Evolutionary conservation across 1,140 invertebrate genomes (phyloP).

Genomic region (Drosophila kohkoa): DNA sequence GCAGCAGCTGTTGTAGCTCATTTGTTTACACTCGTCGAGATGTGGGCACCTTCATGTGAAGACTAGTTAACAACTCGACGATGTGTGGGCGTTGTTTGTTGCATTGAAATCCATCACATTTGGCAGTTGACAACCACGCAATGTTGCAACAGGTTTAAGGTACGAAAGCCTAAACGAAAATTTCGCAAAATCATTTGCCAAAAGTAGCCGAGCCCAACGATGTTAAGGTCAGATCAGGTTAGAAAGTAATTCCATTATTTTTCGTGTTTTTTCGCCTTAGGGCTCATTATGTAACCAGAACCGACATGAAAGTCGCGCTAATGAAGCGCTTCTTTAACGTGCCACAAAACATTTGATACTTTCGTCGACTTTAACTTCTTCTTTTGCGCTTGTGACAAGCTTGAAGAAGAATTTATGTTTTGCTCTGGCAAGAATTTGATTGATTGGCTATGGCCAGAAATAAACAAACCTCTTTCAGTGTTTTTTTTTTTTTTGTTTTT

Average conservation of each 20-base stretch:
- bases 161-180: conserved; percentile 5
- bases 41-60: conserved; percentile 45
- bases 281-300: conserved; percentile 75
- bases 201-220: conserved; percentile 38
- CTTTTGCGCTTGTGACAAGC: conserved; percentile 30
- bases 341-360: conserved; percentile 42
- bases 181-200: conserved; percentile 64
- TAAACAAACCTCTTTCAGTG: conserved; percentile 35
- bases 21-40: conserved; percentile 47
- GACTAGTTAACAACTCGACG: conserved; percentile 11
- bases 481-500: not conserved
- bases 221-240: conserved; percentile 55
- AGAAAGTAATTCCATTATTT: conserved; percentile 71
- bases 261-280: conserved; percentile 20
- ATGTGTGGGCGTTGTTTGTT: conserved; percentile 9
- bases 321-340: conserved; percentile 58
- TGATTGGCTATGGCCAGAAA: conserved; percentile 64
- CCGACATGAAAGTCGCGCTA: conserved; percentile 69
- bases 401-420: conserved; percentile 16
- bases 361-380: conserved; percentile 24
- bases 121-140: conserved; percentile 42
- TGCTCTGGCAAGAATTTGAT: conserved; percentile 51
- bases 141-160: conserved; percentile 34
- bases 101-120: conserved; percentile 36
- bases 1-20: conserved; percentile 40